phyloP scores from a whole-genome alignment of 1,140 invertebrate species.

The Zaprionus gabonicus region DNA sequence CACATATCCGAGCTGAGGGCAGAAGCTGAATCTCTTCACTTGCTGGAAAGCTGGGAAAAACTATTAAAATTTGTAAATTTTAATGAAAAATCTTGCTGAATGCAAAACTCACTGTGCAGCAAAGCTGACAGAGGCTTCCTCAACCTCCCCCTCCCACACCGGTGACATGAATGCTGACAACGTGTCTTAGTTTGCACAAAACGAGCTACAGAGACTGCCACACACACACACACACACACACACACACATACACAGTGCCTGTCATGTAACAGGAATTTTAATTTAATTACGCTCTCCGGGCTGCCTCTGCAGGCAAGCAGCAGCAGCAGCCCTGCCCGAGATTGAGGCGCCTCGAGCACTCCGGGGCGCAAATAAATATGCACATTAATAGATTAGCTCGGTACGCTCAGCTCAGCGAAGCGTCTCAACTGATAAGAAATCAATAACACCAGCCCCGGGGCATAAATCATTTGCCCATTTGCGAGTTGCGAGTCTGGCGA shows the following conservation, averaged over 20 bases:
- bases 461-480: conserved; percentile 72
- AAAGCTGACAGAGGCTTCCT: conserved; percentile 20
- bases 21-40: conserved; percentile 38
- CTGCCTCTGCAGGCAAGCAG: conserved; percentile 10
- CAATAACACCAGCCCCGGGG: conserved; percentile 53
- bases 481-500: conserved; percentile 53
- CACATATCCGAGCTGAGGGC: conserved; percentile 39
- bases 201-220: conserved; percentile 70
- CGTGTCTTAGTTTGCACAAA: conserved; percentile 83
- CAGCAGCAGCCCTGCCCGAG: conserved; percentile 4
- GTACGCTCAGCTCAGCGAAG: neutral
- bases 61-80: conserved; percentile 72
- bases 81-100: conserved; percentile 77
- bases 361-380: conserved; percentile 43
- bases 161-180: conserved; percentile 82
- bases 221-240: conserved; percentile 25
- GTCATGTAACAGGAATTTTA: conserved; percentile 80
- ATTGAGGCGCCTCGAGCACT: conserved; percentile 33
- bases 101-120: conserved; percentile 66
- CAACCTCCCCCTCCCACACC: conserved; percentile 13
- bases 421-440: conserved; percentile 63
- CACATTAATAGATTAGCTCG: conserved; percentile 69
- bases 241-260: conserved; percentile 8
- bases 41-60: conserved; percentile 39
- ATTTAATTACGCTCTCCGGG: conserved; percentile 69